Percentiles rank a stretch among this genome's conserved stretches.
Conservation (phyloP, 64 coral and sea anemone species). For the Montipora foliosa region DNA sequence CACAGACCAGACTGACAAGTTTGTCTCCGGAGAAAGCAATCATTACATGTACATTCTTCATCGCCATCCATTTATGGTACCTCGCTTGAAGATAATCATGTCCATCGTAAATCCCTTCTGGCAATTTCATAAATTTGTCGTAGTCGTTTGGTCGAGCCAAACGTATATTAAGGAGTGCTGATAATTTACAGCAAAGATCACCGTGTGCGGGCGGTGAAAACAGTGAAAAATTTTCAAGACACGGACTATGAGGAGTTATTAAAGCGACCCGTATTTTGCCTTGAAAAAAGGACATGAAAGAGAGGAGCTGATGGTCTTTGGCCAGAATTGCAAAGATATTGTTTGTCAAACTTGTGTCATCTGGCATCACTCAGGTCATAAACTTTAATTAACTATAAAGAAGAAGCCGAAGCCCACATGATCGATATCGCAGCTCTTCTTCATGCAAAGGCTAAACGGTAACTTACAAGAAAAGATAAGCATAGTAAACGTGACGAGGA, state of each 20-base stretch:
- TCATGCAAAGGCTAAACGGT: too few species aligned
- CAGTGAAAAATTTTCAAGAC: background rate
- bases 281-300: background rate
- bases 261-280: background rate
- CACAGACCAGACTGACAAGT: slow-evolving; percentile 4
- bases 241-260: background rate
- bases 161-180: background rate
- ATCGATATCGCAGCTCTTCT: background rate
- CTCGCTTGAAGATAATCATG: slow-evolving; percentile 48
- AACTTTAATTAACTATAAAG: background rate
- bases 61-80: slow-evolving; percentile 52
- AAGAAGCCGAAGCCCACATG: background rate
- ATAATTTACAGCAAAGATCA: background rate
- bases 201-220: too few species aligned
- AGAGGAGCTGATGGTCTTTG: background rate
- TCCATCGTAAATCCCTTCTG: slow-evolving; percentile 42
- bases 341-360: background rate
- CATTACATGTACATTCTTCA: slow-evolving; percentile 20
- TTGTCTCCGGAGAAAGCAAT: background rate
- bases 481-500: background rate
- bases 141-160: slow-evolving; percentile 43
- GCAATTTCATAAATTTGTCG: slow-evolving; percentile 40
- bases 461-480: background rate
- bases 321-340: background rate
- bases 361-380: background rate